phyloP scores from a whole-genome alignment of 2,888 invertebrate species.

The Drosophila demipolita region DNA sequence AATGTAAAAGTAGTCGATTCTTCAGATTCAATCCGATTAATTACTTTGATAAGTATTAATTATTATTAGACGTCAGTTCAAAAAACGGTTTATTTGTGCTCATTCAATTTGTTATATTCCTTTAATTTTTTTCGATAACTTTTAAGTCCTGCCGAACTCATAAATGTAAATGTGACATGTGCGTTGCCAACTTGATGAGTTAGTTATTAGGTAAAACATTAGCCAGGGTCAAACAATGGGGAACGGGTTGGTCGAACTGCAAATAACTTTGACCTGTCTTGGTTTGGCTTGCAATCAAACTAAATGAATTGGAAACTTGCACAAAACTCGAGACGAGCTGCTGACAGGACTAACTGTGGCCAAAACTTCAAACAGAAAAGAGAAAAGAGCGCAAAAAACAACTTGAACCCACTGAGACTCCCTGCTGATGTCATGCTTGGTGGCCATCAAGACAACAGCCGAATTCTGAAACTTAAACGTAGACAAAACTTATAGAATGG shows the following conservation, averaged over 20 bases:
- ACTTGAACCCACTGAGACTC: slow-evolving; percentile 30
- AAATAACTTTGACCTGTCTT: slow-evolving; percentile 60
- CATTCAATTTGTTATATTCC: neutral
- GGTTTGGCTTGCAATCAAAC: slow-evolving; percentile 65
- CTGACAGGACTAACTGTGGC: slow-evolving; percentile 47
- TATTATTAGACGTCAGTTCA: neutral
- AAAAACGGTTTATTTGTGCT: neutral
- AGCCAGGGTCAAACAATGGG: slow-evolving; percentile 16
- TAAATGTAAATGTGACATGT: slow-evolving; percentile 5
- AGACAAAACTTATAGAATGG: slow-evolving; percentile 5
- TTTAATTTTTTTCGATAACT: neutral
- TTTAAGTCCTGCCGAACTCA: neutral
- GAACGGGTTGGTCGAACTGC: slow-evolving; percentile 76
- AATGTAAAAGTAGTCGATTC: neutral
- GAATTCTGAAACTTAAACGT: slow-evolving; percentile 37
- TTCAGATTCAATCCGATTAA: neutral
- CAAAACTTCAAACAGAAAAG: slow-evolving; percentile 51
- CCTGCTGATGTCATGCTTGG: slow-evolving; percentile 70
- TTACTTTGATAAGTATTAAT: neutral
- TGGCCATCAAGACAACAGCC: slow-evolving; percentile 53
- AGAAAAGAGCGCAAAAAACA: slow-evolving; percentile 16
- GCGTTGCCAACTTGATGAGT: slow-evolving; percentile 17
- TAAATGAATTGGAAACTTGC: slow-evolving; percentile 80
- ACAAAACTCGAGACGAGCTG: slow-evolving; percentile 58
- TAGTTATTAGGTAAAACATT: slow-evolving; percentile 17